A percentile compares a stretch with the other conserved stretches of the same genome.
These are phyloP conservation scores for Columbina picui DNA, from an alignment of 2,113 vertebrate genomes.

Conservation along the genomic window DNA sequence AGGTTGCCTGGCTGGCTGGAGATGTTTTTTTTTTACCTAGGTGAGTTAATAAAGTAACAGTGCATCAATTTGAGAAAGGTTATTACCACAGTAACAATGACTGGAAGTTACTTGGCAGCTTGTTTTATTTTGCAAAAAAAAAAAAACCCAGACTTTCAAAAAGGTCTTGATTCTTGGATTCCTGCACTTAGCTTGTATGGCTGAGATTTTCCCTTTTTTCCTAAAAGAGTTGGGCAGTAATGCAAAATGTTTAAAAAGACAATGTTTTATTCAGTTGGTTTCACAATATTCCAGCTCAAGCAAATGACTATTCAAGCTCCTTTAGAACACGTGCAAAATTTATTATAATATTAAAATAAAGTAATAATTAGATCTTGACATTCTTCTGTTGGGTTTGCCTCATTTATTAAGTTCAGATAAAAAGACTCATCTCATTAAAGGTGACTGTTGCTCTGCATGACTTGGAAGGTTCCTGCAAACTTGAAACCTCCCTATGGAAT, in stretches of 20 bases:
- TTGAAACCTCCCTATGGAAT: neutral
- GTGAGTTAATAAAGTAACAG: slow-evolving; percentile 28
- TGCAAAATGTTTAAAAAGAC: neutral
- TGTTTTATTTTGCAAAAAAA: neutral
- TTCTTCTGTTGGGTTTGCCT: neutral
- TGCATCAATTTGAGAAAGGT: neutral
- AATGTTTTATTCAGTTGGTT: neutral
- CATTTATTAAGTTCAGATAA: neutral
- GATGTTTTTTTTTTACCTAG: slow-evolving; percentile 40
- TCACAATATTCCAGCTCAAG: neutral
- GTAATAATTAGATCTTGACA: neutral
- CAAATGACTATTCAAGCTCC: neutral
- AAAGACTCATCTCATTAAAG: neutral
- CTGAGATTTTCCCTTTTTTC: neutral
- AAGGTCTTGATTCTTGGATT: neutral
- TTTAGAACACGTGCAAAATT: neutral
- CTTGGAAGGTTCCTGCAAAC: neutral
- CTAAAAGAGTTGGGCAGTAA: neutral
- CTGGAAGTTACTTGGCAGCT: neutral
- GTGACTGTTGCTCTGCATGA: neutral
- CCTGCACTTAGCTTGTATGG: neutral
- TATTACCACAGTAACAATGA: neutral
- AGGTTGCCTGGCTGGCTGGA: neutral
- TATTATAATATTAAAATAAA: neutral
- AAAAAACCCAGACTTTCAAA: neutral